Evolutionary conservation across 2,113 vertebrate species (phyloP).

Genomic region (Ptilorrhoa leucosticta): DNA sequence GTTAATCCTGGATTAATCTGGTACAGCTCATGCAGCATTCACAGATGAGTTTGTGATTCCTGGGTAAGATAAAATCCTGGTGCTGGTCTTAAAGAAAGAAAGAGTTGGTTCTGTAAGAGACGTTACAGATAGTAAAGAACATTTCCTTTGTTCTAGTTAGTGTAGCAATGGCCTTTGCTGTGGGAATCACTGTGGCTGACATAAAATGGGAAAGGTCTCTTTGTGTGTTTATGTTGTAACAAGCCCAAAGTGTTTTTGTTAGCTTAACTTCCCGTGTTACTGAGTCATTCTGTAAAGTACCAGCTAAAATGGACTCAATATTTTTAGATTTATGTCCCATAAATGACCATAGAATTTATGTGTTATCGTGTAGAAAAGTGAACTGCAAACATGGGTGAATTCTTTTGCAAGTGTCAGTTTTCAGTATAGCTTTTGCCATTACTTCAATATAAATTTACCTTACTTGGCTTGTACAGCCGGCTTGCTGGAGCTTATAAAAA

Average conservation of each 20-base stretch:
- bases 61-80: neutral
- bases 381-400: accelerated
- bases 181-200: neutral
- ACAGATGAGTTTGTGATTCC: neutral
- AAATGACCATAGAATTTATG: neutral
- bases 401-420: neutral
- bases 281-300: neutral
- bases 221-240: neutral
- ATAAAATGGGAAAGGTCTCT: neutral
- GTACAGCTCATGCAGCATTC: neutral
- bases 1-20: neutral
- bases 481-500: neutral
- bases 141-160: neutral
- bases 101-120: neutral
- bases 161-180: neutral
- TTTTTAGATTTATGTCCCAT: neutral
- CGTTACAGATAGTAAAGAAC: neutral
- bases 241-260: neutral
- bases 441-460: neutral
- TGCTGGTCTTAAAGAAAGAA: neutral
- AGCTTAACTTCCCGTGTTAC: neutral
- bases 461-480: neutral
- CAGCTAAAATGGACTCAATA: neutral
- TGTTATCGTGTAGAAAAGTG: neutral
- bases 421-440: neutral